Percentiles rank a stretch among this genome's conserved stretches.
Conservation (phyloP, 2,888 invertebrate genomes). For the Apodemia zela region DNA sequence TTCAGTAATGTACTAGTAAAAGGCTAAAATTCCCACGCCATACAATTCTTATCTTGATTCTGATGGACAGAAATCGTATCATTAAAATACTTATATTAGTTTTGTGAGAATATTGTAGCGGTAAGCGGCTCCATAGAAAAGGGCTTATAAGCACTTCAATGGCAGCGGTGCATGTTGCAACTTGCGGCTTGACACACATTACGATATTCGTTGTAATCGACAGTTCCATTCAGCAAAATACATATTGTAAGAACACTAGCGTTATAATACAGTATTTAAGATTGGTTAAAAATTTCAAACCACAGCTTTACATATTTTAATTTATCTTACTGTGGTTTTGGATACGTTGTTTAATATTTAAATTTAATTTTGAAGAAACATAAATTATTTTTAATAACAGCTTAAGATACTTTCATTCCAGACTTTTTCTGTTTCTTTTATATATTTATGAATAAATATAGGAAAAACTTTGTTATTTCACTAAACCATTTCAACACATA, state of each 20-base stretch:
- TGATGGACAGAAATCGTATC: conserved; percentile 35
- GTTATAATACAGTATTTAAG: neutral
- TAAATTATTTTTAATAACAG: no score
- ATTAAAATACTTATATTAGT: conserved; percentile 28
- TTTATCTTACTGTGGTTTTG: no score
- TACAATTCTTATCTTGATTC: neutral
- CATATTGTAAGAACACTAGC: conserved; percentile 31
- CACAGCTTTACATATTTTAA: no score
- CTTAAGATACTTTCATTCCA: no score
- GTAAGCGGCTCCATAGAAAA: conserved; percentile 54
- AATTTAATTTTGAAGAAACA: no score
- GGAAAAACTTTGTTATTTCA: no score
- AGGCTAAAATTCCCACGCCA: neutral
- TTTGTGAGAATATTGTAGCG: conserved; percentile 9
- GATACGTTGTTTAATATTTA: no score
- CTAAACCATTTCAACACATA: no score
- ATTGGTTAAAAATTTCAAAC: neutral
- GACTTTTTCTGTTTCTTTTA: no score
- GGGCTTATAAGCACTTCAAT: conserved; percentile 57
- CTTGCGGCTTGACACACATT: conserved; percentile 69
- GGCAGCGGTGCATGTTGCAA: conserved; percentile 50
- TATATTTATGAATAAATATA: no score
- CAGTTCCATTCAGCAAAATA: conserved; percentile 35
- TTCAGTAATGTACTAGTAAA: conserved; percentile 4
- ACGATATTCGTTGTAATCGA: conserved; percentile 49